Conservation (phyloP, 2,888 invertebrate species). For the Pyralis farinalis region DNA sequence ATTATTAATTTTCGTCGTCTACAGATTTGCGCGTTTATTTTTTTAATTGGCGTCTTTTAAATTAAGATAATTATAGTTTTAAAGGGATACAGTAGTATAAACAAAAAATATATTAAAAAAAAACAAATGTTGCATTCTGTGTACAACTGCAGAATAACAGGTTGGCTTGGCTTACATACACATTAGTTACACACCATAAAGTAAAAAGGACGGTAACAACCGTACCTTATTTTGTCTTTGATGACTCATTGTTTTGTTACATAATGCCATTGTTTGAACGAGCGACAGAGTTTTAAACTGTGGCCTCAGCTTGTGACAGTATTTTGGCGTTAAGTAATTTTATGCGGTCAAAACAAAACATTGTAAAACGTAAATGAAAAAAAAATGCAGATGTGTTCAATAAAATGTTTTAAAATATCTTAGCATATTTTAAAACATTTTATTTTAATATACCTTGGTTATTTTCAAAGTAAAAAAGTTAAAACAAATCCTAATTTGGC, state of each 20-base stretch:
- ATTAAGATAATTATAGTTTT: no score
- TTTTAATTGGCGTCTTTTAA: no score
- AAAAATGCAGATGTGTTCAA: no score
- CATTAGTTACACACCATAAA: constrained; percentile 12
- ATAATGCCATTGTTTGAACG: background rate
- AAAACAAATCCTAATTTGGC: no score
- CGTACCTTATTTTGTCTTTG: constrained; percentile 13
- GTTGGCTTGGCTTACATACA: constrained; percentile 13
- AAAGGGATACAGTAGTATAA: background rate
- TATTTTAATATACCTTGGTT: no score
- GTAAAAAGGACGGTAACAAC: constrained; percentile 9
- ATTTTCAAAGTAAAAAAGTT: no score
- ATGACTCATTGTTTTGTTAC: constrained; percentile 3
- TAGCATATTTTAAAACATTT: no score
- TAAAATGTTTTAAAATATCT: no score
- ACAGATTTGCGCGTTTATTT: no score
- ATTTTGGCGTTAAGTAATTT: no score
- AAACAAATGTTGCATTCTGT: background rate
- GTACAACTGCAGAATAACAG: constrained; percentile 10
- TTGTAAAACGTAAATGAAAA: no score
- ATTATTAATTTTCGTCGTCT: no score
- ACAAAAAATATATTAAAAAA: background rate
- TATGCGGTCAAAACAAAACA: background rate
- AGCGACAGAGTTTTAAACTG: background rate
- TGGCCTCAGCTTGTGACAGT: background rate